phyloP scores from a whole-genome alignment of 2,888 invertebrate genomes.

The Protophormia terraenovae region DNA sequence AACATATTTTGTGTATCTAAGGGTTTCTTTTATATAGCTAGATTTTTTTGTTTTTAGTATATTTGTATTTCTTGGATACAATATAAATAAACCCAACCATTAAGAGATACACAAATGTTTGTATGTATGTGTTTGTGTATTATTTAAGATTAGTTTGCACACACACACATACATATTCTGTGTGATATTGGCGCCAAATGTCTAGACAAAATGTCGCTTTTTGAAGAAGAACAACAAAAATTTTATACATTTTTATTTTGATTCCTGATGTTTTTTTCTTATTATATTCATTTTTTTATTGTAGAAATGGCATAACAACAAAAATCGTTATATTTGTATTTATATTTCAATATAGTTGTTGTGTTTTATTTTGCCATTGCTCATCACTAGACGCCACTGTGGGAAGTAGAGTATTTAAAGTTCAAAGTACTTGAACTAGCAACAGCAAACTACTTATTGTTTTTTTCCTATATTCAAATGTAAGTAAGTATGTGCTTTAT shows the following conservation, averaged over 20 bases:
- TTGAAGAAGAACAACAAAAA: not conserved
- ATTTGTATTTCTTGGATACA: not conserved
- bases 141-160: not conserved
- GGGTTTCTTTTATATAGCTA: not conserved
- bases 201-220: conserved; percentile 74
- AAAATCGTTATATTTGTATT: conserved; percentile 33
- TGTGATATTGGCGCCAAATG: conserved; percentile 72
- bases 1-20: not conserved
- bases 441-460: not conserved
- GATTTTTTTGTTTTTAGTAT: not conserved
- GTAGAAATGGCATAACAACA: conserved; percentile 1
- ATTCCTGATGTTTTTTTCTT: conserved; percentile 32
- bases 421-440: conserved; percentile 36
- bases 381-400: not conserved
- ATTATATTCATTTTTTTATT: too few relatives aligned
- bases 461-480: not conserved
- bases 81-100: not conserved
- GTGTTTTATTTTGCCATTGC: not conserved
- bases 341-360: not conserved
- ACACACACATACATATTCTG: conserved; percentile 21
- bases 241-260: conserved; percentile 33
- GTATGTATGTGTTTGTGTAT: not conserved
- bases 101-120: not conserved
- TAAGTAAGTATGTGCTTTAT: not conserved
- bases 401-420: not conserved